A percentile compares a stretch with the other conserved stretches of the same genome.
These are phyloP conservation scores for Drosophila takahashii DNA, from an alignment of 1,140 invertebrate species.

Conservation along the genomic window DNA sequence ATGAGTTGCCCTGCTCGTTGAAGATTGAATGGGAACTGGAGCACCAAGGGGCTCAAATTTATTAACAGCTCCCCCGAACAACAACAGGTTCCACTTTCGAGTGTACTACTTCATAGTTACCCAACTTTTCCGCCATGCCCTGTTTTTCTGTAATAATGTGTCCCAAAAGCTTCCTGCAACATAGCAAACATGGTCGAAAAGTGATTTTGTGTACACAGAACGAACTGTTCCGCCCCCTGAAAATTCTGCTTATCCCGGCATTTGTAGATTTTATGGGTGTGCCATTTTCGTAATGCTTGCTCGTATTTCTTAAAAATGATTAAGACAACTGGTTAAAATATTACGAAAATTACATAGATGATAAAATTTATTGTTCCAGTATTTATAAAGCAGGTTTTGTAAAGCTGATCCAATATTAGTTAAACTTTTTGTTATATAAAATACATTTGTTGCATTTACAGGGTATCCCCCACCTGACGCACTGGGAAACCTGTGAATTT, in stretches of 20 bases:
- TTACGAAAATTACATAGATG: too few relatives aligned
- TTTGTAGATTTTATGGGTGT: neutral
- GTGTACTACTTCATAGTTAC: slow-evolving; percentile 37
- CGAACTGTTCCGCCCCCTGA: neutral
- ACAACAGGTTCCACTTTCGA: slow-evolving; percentile 32
- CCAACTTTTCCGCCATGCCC: slow-evolving; percentile 22
- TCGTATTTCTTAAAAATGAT: too few relatives aligned
- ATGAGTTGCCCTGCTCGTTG: slow-evolving; percentile 13
- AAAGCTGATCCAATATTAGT: too few relatives aligned
- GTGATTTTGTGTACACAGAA: slow-evolving; percentile 57
- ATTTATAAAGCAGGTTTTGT: too few relatives aligned
- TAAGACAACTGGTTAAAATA: too few relatives aligned
- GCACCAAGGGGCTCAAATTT: slow-evolving; percentile 32
- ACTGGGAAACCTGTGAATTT: neutral
- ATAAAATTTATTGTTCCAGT: too few relatives aligned
- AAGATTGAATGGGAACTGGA: slow-evolving; percentile 33
- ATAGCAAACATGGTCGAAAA: slow-evolving; percentile 48
- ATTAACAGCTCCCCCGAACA: slow-evolving; percentile 19
- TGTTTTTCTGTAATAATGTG: slow-evolving; percentile 33
- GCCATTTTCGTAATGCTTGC: neutral
- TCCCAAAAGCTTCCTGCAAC: slow-evolving; percentile 39
- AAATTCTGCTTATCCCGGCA: slow-evolving; percentile 2
- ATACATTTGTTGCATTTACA: neutral
- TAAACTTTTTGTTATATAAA: neutral
- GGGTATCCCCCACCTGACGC: neutral